phyloP scores from a whole-genome alignment of 2,888 invertebrate species.

The Noctua janthe region DNA sequence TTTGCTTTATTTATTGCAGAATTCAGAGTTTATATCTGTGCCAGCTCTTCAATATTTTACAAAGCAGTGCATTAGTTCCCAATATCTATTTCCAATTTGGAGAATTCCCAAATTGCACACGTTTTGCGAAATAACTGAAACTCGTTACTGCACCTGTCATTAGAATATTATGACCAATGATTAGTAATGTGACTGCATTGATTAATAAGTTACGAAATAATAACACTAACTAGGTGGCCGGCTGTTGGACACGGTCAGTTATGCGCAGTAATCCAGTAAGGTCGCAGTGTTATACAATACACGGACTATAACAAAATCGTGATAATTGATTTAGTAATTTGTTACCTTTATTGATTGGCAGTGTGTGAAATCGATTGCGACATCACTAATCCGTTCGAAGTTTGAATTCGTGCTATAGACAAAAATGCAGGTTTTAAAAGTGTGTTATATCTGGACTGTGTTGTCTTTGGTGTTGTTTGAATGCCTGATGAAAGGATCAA shows the following conservation, averaged over 20 bases:
- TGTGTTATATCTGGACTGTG: constrained; percentile 81
- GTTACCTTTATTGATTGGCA: constrained; percentile 31
- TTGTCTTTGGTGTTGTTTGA: constrained; percentile 80
- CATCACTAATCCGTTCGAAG: constrained; percentile 20
- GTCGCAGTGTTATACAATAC: constrained; percentile 78
- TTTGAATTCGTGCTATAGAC: constrained; percentile 39
- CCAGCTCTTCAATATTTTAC: constrained; percentile 15
- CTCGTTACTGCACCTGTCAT: constrained; percentile 44
- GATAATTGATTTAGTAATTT: constrained; percentile 48
- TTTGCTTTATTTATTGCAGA: constrained; percentile 34
- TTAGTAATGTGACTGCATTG: constrained; percentile 78
- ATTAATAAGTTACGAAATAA: constrained; percentile 81
- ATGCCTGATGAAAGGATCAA: constrained; percentile 79
- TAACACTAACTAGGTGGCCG: constrained; percentile 69
- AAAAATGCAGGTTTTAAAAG: constrained; percentile 82
- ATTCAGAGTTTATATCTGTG: constrained; percentile 17
- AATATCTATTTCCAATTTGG: constrained; percentile 22
- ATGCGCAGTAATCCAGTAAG: constrained; percentile 79
- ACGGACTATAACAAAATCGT: constrained; percentile 52
- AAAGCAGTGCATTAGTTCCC: neutral
- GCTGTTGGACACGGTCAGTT: constrained; percentile 81
- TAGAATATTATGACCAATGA: constrained; percentile 65
- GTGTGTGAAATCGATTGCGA: constrained; percentile 55
- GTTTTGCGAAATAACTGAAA: constrained; percentile 46
- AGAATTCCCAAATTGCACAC: neutral